phyloP scores from a whole-genome alignment of 2,797 vertebrate species.

The Hapalemur alaotrensis region DNA sequence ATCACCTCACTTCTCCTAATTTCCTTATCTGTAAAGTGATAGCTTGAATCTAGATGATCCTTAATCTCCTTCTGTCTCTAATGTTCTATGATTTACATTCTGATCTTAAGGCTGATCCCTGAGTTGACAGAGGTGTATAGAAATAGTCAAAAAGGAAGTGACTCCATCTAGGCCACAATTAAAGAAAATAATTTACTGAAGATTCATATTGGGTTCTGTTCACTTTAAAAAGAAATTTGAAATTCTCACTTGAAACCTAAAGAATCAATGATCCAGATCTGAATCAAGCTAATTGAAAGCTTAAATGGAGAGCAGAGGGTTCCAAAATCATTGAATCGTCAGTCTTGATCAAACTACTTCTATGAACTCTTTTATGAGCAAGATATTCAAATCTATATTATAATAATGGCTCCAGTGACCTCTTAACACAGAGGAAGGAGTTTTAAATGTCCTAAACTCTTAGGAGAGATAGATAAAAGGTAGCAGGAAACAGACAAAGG shows the following conservation, averaged over 20 bases:
- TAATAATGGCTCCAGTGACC: not conserved
- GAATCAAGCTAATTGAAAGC: not conserved
- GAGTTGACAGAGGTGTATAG: not conserved
- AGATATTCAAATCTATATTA: slow-evolving; percentile 27
- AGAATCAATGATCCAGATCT: slow-evolving; percentile 9
- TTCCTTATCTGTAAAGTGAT: not conserved
- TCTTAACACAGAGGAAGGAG: not conserved
- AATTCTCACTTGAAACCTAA: slow-evolving; percentile 12
- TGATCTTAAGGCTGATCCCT: not conserved
- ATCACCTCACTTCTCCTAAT: not conserved
- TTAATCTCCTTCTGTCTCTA: not conserved
- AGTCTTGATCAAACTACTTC: slow-evolving; percentile 1
- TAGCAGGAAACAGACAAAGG: not conserved
- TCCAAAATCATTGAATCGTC: slow-evolving; percentile 28
- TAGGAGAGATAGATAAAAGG: not conserved
- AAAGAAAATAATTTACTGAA: slow-evolving; percentile 37
- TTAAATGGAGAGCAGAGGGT: not conserved
- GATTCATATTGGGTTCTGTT: not conserved
- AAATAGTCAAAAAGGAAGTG: slow-evolving; percentile 30
- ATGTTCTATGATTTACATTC: not conserved
- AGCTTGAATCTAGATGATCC: not conserved
- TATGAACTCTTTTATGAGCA: slow-evolving; percentile 4
- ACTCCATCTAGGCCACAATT: not conserved
- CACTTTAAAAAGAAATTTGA: slow-evolving; percentile 45
- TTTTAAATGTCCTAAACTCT: slow-evolving; percentile 36